Evolutionary conservation across 2,888 invertebrate species (phyloP).

Genomic region (Leucania comma): DNA sequence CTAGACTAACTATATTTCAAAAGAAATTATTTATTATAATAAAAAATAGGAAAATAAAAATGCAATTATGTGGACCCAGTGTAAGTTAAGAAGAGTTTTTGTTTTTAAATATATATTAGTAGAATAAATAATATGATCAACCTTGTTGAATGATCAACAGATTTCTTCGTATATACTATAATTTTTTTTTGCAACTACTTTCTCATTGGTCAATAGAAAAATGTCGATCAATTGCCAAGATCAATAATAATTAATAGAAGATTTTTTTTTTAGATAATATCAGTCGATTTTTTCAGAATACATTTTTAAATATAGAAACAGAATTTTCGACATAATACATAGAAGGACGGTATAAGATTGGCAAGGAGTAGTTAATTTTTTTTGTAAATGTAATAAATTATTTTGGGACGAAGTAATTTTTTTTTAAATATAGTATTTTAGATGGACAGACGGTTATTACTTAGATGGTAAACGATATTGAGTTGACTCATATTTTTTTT

Average conservation of each 20-base stretch:
- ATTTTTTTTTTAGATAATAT: constrained; percentile 16
- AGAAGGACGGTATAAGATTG: constrained; percentile 43
- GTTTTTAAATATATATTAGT: constrained; percentile 15
- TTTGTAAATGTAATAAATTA: constrained; percentile 1
- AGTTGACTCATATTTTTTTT: neutral
- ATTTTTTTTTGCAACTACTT: constrained; percentile 2
- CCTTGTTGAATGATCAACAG: neutral
- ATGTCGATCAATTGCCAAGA: constrained; percentile 4
- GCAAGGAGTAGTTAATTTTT: neutral
- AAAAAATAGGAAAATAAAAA: constrained; percentile 52
- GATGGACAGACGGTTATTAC: neutral
- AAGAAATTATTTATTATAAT: constrained; percentile 28
- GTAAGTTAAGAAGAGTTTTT: constrained; percentile 1
- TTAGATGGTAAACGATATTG: too few relatives aligned
- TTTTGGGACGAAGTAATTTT: constrained; percentile 1
- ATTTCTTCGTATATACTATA: constrained; percentile 3
- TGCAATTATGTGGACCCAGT: constrained; percentile 67
- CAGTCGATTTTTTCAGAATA: constrained; percentile 41
- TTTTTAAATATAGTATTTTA: neutral
- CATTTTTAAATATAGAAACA: constrained; percentile 26
- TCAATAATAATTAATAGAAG: constrained; percentile 13
- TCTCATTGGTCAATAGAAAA: constrained; percentile 9
- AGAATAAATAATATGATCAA: neutral
- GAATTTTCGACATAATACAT: constrained; percentile 12
- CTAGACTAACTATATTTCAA: constrained; percentile 21